phyloP scores from a whole-genome alignment of 2,888 invertebrate species.

The Dryadula phaetusa region DNA sequence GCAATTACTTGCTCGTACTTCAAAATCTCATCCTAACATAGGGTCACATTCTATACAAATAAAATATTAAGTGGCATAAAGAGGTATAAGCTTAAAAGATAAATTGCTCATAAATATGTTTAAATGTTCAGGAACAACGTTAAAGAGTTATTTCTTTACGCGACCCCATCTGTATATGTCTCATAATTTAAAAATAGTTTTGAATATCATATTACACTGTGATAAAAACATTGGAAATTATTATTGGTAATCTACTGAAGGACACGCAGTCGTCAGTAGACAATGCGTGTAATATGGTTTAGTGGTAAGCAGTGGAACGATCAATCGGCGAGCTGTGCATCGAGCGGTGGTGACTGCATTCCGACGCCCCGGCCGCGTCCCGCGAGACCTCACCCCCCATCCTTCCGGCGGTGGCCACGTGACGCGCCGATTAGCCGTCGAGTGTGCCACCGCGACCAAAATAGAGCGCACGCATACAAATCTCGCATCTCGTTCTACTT shows the following conservation, averaged over 20 bases:
- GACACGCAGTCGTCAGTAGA: conserved; percentile 1
- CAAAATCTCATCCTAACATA: conserved; percentile 71
- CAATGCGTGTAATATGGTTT: conserved; percentile 34
- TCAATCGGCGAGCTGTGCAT: conserved; percentile 74
- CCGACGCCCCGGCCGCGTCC: conserved; percentile 63
- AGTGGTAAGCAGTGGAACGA: conserved; percentile 60
- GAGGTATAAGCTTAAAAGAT: neutral
- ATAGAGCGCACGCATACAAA: conserved; percentile 76
- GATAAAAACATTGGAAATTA: neutral
- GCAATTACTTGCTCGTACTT: conserved; percentile 79
- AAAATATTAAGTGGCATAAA: too few relatives aligned
- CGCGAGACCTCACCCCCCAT: conserved; percentile 70
- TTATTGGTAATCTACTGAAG: neutral
- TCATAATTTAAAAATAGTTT: conserved; percentile 5
- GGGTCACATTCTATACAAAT: conserved; percentile 44
- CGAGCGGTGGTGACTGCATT: conserved; percentile 81
- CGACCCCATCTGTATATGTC: neutral
- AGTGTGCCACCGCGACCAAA: conserved; percentile 81
- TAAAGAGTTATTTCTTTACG: neutral
- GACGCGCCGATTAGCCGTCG: conserved; percentile 81
- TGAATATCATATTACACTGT: conserved; percentile 19
- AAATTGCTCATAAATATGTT: neutral
- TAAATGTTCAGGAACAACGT: neutral
- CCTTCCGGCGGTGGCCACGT: conserved; percentile 82
- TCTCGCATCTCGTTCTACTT: conserved; percentile 69